Percentiles rank a stretch among this genome's conserved stretches.
Evolutionary conservation across 2,797 vertebrate genomes (phyloP).

Genomic region (Cossypha heuglini): DNA sequence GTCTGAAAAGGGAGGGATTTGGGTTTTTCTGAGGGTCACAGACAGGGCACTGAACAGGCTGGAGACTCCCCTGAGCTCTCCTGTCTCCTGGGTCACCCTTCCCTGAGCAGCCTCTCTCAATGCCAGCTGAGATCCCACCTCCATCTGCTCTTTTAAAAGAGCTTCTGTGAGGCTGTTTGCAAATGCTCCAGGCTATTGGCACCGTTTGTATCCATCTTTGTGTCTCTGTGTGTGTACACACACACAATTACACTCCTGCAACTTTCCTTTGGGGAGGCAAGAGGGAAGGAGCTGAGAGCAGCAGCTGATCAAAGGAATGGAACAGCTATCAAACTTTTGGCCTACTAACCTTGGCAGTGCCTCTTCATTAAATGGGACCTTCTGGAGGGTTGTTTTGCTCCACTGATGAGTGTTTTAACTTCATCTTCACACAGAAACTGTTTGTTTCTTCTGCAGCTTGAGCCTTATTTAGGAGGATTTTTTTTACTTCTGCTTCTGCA

Average conservation of each 20-base stretch:
- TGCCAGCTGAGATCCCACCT: not conserved
- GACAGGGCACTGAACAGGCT: not conserved
- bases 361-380: conserved; percentile 1
- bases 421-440: not conserved
- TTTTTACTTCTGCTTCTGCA: not conserved
- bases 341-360: not conserved
- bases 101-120: accelerated
- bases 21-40: not conserved
- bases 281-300: not conserved
- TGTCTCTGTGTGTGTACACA: not conserved
- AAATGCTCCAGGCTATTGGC: conserved; percentile 54
- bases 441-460: not conserved
- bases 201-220: not conserved
- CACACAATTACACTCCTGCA: not conserved
- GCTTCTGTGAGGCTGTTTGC: conserved; percentile 36
- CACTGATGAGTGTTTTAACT: not conserved
- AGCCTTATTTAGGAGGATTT: conserved; percentile 11
- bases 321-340: not conserved
- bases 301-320: not conserved
- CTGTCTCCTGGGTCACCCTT: not conserved
- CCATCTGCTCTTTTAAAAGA: not conserved
- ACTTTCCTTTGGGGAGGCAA: not conserved
- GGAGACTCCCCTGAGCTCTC: not conserved
- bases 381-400: conserved; percentile 12
- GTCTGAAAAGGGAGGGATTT: not conserved